Base-by-base conservation (phyloP, 2,888 invertebrate genomes). In the Argyresthia albistria region DNA sequence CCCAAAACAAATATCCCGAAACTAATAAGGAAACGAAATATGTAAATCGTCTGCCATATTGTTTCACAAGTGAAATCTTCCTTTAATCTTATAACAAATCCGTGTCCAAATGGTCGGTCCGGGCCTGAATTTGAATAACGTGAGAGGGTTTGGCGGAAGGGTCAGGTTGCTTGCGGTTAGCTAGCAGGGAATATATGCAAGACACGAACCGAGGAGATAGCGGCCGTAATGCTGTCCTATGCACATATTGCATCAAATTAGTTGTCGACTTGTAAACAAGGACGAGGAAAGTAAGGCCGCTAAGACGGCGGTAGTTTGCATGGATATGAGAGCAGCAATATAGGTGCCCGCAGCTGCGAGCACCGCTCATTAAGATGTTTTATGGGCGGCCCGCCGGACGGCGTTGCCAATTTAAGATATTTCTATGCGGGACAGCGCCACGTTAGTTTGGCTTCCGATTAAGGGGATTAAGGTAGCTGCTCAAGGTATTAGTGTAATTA, bases 1-100 rank as follows among this genome's bases (percentile, higher is more conserved):
- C 84, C 87, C 77, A 86, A 86, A 84, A 87, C 87, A 86, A 87
- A 87, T 86, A 86, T 82, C 83, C 87, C 84, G 76, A 84, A 87
- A 86, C 86, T 87, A 87, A 87, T 86, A 87, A 87, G 87, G 86
- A 87, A 87, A 84, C 87, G 87, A 86, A 87, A 87, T 87, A 87
- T 86, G 87, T 87, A 87, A 87, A 87, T 87, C 79, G 80, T 76
- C 74, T 82, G 80, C 83, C 84, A 88, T 88, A 87, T 87, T 86
- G 88, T 87, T 87, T 81, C 83, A 80, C 83, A 86, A 88, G 87
- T 87, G 83, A 88, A 88, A 88, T 88, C 88, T 88, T 88, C 87
- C 87, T 86, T 87, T 88, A 88, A 88, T 88, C 88, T 88, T 88
- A 87, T 87, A 88, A 87, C 87, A 87, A 88, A 88, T 88, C 88